These are phyloP conservation scores for Acronicta aceris DNA, from an alignment of 2,888 invertebrate genomes.

Conservation along the genomic window DNA sequence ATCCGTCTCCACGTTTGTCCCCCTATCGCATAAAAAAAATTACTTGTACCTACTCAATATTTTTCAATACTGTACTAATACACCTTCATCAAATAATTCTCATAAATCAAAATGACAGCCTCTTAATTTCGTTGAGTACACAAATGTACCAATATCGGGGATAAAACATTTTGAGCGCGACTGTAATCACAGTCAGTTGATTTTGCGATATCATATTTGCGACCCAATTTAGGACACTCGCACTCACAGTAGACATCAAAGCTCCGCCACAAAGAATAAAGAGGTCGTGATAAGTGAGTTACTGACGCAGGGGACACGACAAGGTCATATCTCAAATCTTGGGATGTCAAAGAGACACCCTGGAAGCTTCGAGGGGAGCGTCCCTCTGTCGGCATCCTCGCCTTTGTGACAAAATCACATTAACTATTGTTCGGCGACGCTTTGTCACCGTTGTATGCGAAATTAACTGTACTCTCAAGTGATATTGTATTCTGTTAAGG, in stretches of 20 bases:
- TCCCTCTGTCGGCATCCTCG: conserved; percentile 52
- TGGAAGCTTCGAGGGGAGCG: conserved; percentile 49
- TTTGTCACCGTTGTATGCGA: conserved; percentile 64
- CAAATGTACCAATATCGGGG: conserved; percentile 9
- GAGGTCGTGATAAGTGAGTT: conserved; percentile 64
- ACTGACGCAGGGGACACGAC: conserved; percentile 60
- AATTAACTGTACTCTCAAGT: conserved; percentile 55
- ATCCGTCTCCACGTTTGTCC: no score
- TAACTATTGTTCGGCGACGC: conserved; percentile 72
- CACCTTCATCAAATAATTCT: conserved; percentile 27
- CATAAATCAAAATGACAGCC: conserved; percentile 24
- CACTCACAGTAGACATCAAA: conserved; percentile 61
- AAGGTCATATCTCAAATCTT: conserved; percentile 72
- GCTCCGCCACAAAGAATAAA: conserved; percentile 51
- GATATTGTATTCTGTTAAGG: conserved; percentile 28
- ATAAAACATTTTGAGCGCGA: conserved; percentile 29
- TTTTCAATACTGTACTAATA: no score
- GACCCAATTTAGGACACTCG: conserved; percentile 45
- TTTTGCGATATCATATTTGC: conserved; percentile 44
- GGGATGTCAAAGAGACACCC: conserved; percentile 43
- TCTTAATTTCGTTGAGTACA: conserved; percentile 34
- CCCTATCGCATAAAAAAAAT: no score
- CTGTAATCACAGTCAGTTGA: conserved; percentile 46
- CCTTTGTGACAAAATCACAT: conserved; percentile 76
- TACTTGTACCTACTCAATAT: conserved; percentile 1